Conservation (phyloP, 2,113 vertebrate species). For the Apistogramma diplotaenia region DNA sequence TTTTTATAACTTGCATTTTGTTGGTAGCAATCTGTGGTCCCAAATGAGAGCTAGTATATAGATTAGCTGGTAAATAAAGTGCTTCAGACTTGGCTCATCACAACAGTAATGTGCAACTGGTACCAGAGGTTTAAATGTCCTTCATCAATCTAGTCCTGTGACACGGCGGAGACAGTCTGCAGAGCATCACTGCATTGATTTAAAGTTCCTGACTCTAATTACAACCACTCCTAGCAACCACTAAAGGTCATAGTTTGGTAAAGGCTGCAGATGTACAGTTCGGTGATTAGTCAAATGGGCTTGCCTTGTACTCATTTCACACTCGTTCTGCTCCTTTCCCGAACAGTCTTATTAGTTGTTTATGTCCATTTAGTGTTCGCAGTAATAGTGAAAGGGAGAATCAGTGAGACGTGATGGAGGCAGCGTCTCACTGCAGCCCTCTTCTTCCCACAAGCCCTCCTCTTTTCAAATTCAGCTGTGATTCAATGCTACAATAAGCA, state of each 20-base stretch:
- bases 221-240: not conserved
- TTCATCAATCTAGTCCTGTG: not conserved
- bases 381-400: constrained; percentile 13
- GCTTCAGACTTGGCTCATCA: not conserved
- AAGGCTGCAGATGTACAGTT: not conserved
- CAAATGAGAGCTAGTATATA: not conserved
- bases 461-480: constrained; percentile 43
- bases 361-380: constrained; percentile 13
- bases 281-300: not conserved
- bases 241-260: not conserved
- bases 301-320: constrained; percentile 9
- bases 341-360: constrained; percentile 3
- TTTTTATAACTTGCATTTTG: not conserved
- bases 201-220: not conserved
- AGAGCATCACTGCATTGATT: not conserved
- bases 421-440: not conserved
- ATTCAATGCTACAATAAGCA: constrained; percentile 34
- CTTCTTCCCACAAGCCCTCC: constrained; percentile 30
- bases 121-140: not conserved
- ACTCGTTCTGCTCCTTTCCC: not conserved
- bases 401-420: constrained; percentile 15
- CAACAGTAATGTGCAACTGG: not conserved
- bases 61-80: not conserved
- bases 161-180: not conserved
- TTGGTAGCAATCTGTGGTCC: not conserved